Evolutionary conservation across 2,888 invertebrate species (phyloP), one percentile per base, ranked within the genome.

Genomic region (Slavum lentiscoides): DNA sequence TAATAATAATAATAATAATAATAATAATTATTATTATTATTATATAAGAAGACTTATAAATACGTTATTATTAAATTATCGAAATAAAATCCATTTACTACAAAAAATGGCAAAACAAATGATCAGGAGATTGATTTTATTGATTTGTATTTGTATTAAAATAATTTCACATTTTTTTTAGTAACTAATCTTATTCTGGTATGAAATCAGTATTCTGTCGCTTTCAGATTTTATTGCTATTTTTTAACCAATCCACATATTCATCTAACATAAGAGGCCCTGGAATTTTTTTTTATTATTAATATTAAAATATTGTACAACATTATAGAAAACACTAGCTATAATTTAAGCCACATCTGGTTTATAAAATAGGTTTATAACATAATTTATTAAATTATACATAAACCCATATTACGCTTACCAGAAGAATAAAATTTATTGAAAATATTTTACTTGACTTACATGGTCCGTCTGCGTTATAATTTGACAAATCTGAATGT

Each of bases 191-290:
- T 55, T 80, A 55, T 69, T 37, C 39, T 70, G 62, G 39, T 37
- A 39, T 37, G 19, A 2, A 37, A 70, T n/a, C 1, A 30, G 7
- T 1, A 4, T 49, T 30, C 23, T 21, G n/a, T 23, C 39, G 19
- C 15, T 80, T 70, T 80, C 62, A 80, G 77, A 70, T 80, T 62
- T 80, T 62, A 19, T 19, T 19, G 39, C 21, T 55, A 87, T 89
- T 87, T 87, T 90, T 90, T 84, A 92, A 87, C 94, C 94, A 96
- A 86, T 96, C 96, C 82, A 96, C 96, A 88, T 96, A 97, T 87
- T 97, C 97, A 87, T 97, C 97, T 86, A 97, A 89, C 92, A 97
- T 93, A 83, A 96, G 96, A 83, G 97, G 97, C 97, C 96, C 96
- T 96, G 87, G 82, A 83, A 83, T 55, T 58, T 30, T 4, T 37